Conservation (phyloP, 2,113 vertebrate genomes). For the Phocoena phocoena region DNA sequence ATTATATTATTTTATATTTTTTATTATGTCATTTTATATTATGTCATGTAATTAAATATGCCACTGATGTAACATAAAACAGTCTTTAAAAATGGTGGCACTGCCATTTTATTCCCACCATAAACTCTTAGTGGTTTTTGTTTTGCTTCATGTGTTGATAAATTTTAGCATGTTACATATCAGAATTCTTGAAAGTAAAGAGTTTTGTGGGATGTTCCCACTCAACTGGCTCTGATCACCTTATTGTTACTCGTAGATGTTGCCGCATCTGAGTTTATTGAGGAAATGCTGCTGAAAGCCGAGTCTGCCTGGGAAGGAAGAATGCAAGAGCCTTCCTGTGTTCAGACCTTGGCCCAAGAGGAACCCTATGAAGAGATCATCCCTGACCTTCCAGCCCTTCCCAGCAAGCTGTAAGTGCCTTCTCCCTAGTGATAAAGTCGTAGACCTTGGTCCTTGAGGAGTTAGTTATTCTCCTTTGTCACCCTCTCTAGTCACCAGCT, state of each 20-base stretch:
- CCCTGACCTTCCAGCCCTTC: slow-evolving; percentile 84
- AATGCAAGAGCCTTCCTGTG: slow-evolving; percentile 82
- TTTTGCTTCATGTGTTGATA: neutral
- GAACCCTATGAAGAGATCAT: slow-evolving; percentile 88
- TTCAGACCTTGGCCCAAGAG: slow-evolving; percentile 81
- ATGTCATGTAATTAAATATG: neutral
- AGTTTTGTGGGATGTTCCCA: neutral
- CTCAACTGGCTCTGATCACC: neutral
- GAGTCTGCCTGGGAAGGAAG: slow-evolving; percentile 90
- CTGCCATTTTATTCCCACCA: neutral
- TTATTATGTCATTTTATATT: neutral
- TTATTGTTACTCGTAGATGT: slow-evolving; percentile 84
- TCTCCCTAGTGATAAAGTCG: accelerated
- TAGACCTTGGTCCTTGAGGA: neutral
- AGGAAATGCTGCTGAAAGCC: slow-evolving; percentile 90
- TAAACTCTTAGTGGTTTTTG: neutral
- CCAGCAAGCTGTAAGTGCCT: slow-evolving; percentile 90
- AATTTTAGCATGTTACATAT: neutral
- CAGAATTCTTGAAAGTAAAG: neutral
- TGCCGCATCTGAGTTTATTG: slow-evolving; percentile 89
- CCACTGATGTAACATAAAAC: neutral
- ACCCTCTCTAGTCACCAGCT: no score
- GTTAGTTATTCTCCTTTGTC: neutral
- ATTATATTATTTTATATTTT: neutral
- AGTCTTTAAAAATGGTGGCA: neutral